A percentile compares a stretch with the other conserved stretches of the same genome.
These are phyloP conservation scores for Atlantisia rogersi DNA, from an alignment of 2,113 vertebrate genomes.

Conservation along the genomic window DNA sequence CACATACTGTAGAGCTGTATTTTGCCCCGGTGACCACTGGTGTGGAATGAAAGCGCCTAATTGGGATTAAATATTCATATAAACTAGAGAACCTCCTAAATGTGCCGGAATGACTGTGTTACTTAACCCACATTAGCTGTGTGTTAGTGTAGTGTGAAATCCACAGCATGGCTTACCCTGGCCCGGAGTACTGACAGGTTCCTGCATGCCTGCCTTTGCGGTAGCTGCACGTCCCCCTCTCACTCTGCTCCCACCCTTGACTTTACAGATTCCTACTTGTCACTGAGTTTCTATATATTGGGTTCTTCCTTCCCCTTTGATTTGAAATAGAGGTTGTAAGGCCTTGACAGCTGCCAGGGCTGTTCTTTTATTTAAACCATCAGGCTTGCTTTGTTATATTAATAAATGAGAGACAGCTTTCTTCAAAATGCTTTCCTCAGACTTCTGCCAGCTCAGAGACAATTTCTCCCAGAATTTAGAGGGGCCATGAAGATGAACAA, in stretches of 20 bases:
- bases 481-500: background rate
- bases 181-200: background rate
- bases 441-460: background rate
- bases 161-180: background rate
- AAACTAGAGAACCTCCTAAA: background rate
- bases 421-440: background rate
- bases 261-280: constrained; percentile 5
- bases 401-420: constrained; percentile 21
- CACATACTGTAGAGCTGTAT: background rate
- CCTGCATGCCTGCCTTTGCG: background rate
- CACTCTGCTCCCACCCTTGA: background rate
- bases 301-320: background rate
- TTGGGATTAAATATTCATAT: background rate
- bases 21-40: background rate
- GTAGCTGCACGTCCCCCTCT: background rate
- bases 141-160: background rate
- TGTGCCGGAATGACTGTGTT: background rate
- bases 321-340: constrained; percentile 3
- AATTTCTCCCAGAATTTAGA: background rate
- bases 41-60: background rate
- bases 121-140: background rate
- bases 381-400: constrained; percentile 18
- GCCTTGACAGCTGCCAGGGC: background rate
- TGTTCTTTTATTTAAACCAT: constrained; percentile 21
- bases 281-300: background rate